These are phyloP conservation scores for Ridgeia piscesae DNA, from an alignment of 1,140 invertebrate genomes.

Conservation along the genomic window DNA sequence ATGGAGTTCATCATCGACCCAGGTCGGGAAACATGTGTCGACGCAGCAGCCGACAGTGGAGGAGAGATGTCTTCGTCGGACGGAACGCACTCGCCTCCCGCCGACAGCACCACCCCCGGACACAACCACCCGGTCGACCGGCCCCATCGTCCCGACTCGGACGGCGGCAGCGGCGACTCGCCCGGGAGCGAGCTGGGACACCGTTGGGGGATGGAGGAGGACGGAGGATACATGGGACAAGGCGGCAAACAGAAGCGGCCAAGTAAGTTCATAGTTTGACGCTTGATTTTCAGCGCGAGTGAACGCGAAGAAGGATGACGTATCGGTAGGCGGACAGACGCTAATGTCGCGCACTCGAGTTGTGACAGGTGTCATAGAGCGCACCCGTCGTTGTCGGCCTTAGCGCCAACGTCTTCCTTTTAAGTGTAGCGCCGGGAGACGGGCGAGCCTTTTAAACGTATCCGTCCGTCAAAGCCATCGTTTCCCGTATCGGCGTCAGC, in stretches of 20 bases:
- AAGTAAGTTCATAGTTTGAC: neutral
- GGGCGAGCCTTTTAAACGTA: neutral
- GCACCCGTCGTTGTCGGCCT: neutral
- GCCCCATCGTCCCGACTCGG: neutral
- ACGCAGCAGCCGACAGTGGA: neutral
- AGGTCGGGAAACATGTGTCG: neutral
- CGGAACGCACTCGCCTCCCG: neutral
- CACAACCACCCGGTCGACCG: neutral
- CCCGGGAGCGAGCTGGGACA: neutral
- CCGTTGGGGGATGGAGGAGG: neutral
- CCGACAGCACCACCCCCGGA: neutral
- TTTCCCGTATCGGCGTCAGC: neutral
- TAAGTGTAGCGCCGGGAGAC: neutral
- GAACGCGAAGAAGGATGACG: neutral
- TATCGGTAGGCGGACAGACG: neutral
- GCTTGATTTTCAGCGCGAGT: neutral
- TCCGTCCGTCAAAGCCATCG: neutral
- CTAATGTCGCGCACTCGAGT: neutral
- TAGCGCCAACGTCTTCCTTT: neutral
- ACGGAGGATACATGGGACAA: neutral
- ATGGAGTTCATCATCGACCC: conserved; percentile 3
- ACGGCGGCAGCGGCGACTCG: neutral
- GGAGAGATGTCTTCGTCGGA: neutral
- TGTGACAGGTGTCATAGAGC: neutral
- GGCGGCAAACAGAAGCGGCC: neutral